Conservation (phyloP, 2,113 vertebrate genomes). For the Puntigrus tetrazona region DNA sequence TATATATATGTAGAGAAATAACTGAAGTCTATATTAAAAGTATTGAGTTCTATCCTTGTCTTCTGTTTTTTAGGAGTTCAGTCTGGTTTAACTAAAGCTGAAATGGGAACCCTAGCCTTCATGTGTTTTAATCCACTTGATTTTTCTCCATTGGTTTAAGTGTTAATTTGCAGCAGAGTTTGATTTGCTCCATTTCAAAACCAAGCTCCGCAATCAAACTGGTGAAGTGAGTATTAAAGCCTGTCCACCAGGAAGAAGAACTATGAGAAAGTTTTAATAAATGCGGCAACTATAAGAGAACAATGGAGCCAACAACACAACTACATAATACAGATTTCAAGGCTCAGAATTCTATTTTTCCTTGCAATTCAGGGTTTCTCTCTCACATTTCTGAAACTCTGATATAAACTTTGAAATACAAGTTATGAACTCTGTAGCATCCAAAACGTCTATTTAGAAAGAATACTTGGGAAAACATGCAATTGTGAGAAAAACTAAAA, state of each 20-base stretch:
- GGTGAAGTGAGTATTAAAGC: not conserved
- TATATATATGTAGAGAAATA: conserved; percentile 55
- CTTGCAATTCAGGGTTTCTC: not conserved
- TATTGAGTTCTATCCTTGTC: conserved; percentile 42
- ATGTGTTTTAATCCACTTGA: too few species aligned
- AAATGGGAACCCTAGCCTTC: too few species aligned
- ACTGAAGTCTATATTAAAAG: conserved; percentile 57
- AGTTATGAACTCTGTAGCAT: not conserved
- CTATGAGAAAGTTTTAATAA: not conserved
- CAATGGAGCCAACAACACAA: too few species aligned
- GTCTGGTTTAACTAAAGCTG: not conserved
- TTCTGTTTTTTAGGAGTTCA: not conserved
- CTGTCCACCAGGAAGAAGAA: not conserved
- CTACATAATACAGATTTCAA: too few species aligned
- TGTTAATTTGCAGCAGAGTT: not conserved
- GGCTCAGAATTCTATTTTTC: too few species aligned
- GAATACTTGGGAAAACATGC: too few species aligned
- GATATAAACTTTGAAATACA: not conserved
- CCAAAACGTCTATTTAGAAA: too few species aligned
- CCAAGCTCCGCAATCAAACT: not conserved
- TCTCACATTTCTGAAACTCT: too few species aligned
- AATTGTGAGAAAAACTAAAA: too few species aligned
- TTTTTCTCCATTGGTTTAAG: too few species aligned
- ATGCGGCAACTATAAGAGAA: too few species aligned
- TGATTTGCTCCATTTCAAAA: not conserved